Evolutionary conservation across 2,797 vertebrate genomes (phyloP), one percentile per base, ranked within the genome.

Genomic region (Perodicticus potto): DNA sequence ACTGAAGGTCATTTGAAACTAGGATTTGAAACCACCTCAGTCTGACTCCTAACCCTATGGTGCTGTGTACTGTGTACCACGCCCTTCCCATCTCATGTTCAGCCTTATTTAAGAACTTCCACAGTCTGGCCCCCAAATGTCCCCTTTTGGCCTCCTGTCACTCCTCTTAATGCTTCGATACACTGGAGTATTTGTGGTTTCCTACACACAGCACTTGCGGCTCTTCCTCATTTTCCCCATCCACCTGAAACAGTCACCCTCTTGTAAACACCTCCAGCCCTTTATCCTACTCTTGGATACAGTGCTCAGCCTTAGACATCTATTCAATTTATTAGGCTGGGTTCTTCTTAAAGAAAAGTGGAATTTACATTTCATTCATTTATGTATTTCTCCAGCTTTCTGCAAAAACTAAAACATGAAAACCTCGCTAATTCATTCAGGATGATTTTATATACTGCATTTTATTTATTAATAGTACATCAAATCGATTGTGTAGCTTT

Each of bases 361-460:
- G 55, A 91, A 37, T 27, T 27, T 65, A 1, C 32, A 86, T 84
- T 91, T 96, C 37, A 89, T 53, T 94, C 45, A 80, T 81, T 43
- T 93, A 12, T 69, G 32, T 63, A 77, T 86, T 23, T 34, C 72
- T 77, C 14, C 17, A 74, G n/a, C 23, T 72, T 10, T 14, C 59
- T 45, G 32, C 8, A 72, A 67, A 82, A 91, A 23, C 14, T 43
- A 63, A 16, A 73, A 86, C 11, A 85, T 67, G 37, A 86, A 95
- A 84, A 57, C 5, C 29, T 32, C 40, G 37, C 17, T 43, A 88
- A 94, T 91, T 91, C 43, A 93, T 69, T 73, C 57, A 85, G 4
- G 65, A 17, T 95, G 27, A 85, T 89, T 82, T 84, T 85, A 95
- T 81, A 65, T 40, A 63, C 34, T 7, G 80, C 17, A 67, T 37